Base-by-base conservation (phyloP, 2,888 invertebrate species). In the Amphipyra tragopoginis region DNA sequence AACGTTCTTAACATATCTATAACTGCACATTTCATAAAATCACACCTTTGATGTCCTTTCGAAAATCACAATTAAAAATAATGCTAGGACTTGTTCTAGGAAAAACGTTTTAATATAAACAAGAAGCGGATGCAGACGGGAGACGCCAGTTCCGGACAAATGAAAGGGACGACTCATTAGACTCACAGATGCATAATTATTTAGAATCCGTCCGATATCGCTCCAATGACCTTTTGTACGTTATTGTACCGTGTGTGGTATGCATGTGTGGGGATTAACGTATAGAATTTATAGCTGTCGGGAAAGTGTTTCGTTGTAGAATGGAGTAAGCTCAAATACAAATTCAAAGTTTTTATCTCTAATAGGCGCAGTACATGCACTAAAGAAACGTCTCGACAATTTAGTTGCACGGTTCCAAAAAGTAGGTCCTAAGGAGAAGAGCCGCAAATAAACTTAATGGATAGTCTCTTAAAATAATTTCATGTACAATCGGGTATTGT, bases 141-240 rank as follows among this genome's bases (percentile, higher is more conserved):
- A 79, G 79, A 77, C 75, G 79, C 53, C 68, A 60, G 80, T 86
- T 85, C 85, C 85, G 86, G 82, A 62, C 67, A 62, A 55, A 66
- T 80, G 68, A 76, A 82, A 81, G 73, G 74, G 72, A 72, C 75
- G 77, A 75, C 80, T 90, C 87, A 88, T 90, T 89, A 90, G 79
- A 66, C 73, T 65, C 70, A 73, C 55, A 64, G 72, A 77, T 76
- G 5, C 29, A 29, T 29, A 29, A 29, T 29, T 29, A 80, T 82
- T 75, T 77, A 71, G 72, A 72, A 83, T 80, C 63, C 75, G 66
- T 72, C 77, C 80, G 81, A 87, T 87, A 82, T 72, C 74, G 73
- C 77, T 76, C 74, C 82, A 83, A 83, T 83, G 82, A 85, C 81
- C 83, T 84, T 87, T 85, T 82, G 75, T 48, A 73, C 71, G 58